phyloP scores from a whole-genome alignment of 2,797 vertebrate genomes.

The Pseudochaenichthys georgianus region DNA sequence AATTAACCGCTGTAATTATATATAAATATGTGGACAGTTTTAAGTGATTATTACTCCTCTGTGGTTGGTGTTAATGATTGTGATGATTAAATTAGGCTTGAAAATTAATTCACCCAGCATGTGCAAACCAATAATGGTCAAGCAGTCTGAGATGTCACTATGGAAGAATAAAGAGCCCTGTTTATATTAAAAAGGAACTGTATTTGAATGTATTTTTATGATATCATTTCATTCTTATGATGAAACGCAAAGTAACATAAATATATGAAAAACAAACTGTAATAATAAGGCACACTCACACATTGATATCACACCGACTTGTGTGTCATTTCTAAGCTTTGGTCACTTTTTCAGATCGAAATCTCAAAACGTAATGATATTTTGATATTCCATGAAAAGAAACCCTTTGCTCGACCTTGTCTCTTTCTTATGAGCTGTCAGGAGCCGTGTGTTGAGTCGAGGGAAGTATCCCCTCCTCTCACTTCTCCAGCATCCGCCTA shows the following conservation, averaged over 20 bases:
- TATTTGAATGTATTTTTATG: background rate
- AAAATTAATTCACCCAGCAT: background rate
- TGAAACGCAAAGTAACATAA: no score
- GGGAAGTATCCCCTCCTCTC: background rate
- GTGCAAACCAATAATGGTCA: background rate
- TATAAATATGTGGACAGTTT: background rate
- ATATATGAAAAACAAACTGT: background rate
- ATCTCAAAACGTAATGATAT: background rate
- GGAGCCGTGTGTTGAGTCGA: background rate
- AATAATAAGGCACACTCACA: no score
- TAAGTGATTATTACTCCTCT: background rate
- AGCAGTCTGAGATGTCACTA: fast-evolving
- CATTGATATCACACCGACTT: background rate
- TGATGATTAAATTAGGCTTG: background rate
- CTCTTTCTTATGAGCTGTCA: background rate
- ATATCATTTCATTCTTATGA: background rate
- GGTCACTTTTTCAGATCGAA: background rate
- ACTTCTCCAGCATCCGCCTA: background rate
- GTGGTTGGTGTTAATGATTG: background rate
- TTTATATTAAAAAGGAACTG: background rate
- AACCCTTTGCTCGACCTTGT: background rate
- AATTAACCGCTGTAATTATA: no score
- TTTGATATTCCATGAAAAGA: background rate
- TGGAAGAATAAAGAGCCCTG: background rate
- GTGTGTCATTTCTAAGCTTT: background rate